A percentile compares a stretch with the other conserved stretches of the same genome.
Conservation (phyloP, 2,113 vertebrate species). For the Arenaria interpres region DNA sequence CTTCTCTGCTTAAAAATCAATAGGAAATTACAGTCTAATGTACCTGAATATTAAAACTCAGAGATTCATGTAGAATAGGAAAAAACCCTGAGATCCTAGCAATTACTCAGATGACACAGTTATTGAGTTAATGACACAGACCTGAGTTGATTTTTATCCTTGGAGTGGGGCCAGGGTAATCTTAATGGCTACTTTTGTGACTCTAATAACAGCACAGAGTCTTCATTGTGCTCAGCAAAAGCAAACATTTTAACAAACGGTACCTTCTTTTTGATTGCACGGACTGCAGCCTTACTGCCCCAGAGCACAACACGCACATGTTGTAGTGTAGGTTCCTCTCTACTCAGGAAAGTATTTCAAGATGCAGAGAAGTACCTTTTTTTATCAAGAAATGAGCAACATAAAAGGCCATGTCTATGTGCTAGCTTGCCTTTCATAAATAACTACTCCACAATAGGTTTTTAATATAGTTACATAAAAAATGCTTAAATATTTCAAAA, state of each 20-base stretch:
- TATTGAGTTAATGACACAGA: background rate
- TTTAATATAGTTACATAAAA: background rate
- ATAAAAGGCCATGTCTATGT: background rate
- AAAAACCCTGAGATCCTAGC: background rate
- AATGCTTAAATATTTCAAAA: background rate
- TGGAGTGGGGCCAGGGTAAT: background rate
- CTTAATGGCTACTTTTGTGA: background rate
- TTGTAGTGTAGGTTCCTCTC: background rate
- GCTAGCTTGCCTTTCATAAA: background rate
- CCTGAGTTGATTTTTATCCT: background rate
- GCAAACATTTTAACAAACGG: background rate
- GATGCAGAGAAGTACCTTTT: background rate
- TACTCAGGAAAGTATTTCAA: slow-evolving; percentile 4
- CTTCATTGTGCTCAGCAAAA: background rate
- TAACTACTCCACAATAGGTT: background rate
- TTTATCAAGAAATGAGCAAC: background rate
- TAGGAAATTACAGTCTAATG: background rate
- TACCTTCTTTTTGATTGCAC: background rate
- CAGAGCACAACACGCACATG: fast-evolving
- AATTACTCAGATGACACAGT: background rate
- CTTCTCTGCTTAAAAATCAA: background rate
- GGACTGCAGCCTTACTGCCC: background rate
- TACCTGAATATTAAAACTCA: background rate
- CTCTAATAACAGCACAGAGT: background rate
- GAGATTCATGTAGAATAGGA: background rate